Evolutionary conservation across 2,113 vertebrate species (phyloP), one percentile per base, ranked within the genome.

Genomic region (Alectura lathami): DNA sequence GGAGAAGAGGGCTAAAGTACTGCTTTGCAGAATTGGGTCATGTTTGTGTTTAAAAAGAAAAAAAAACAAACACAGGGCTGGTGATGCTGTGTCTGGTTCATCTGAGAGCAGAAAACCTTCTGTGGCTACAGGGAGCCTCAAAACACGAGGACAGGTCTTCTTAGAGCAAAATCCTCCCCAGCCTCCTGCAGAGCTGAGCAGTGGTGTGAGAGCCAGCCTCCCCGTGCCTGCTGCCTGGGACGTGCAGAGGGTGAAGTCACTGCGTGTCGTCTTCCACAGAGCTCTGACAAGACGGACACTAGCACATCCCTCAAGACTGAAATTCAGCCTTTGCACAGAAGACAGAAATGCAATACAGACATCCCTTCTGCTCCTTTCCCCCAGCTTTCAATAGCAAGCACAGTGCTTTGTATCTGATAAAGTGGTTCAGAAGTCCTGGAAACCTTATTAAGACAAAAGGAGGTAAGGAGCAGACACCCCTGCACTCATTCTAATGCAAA

Each of bases 101-200:
- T 36, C 50, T 6, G 18, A 50, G 47, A 70, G n/a, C 17, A 70
- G 13, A 27, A 7, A 27, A n/a, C 32, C 18, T 8, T 34, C 34
- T 18, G 11, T 9, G 27, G 22, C 27, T 36, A 16, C 18, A 36
- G 68, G 67, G n/a, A 47, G 17, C 23, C 17, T 34, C 47, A 43
- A 15, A 12, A 15, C 42, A 11, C 1, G 0, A 56, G 34, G 11
- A 24, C 32, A 48, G 18, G 23, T 14, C 2, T 0, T 2, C 47
- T 62, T 3, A 18, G 17, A 32, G 24, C n/a, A 40, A 76, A 76
- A 30, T 26, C 53, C 9, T 1, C 34, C 8, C 0, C 0, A 48
- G n/a, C n/a, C n/a, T 2, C 62, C 60, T 10, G 47, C 54, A 18
- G 34, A n/a, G 45, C 60, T 59, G 45, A 45, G 60, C 30, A 57